A percentile compares a stretch with the other conserved stretches of the same genome.
Evolutionary conservation across 2,888 invertebrate genomes (phyloP).

Genomic region (Eutolmus rufibarbis): DNA sequence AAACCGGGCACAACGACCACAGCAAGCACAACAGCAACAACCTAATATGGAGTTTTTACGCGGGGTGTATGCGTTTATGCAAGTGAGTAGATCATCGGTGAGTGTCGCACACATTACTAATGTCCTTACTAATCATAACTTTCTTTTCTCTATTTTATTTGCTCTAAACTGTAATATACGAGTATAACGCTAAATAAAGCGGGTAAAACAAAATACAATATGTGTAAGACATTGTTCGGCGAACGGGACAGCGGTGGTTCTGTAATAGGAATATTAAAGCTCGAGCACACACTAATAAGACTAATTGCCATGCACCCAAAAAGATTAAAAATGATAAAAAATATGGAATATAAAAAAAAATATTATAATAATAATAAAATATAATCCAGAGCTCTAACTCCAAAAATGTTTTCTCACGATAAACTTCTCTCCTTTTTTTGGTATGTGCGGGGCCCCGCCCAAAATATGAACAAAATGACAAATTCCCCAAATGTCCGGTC

Average conservation of each 20-base stretch:
- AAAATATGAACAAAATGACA: background rate
- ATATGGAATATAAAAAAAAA: background rate
- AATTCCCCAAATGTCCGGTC: background rate
- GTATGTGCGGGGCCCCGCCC: conserved; percentile 20
- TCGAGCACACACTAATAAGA: conserved; percentile 5
- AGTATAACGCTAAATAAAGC: background rate
- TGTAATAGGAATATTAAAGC: background rate
- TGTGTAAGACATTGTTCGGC: conserved; percentile 6
- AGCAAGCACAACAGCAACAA: conserved; percentile 59
- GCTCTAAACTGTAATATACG: conserved; percentile 47
- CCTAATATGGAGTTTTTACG: conserved; percentile 66
- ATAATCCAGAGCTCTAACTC: conserved; percentile 17
- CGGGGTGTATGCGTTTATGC: conserved; percentile 65
- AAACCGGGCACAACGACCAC: conserved; percentile 61
- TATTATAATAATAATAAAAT: background rate
- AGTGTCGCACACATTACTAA: conserved; percentile 62
- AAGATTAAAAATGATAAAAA: background rate
- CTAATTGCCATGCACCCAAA: conserved; percentile 28
- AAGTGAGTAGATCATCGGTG: conserved; percentile 66
- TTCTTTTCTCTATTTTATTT: conserved; percentile 57
- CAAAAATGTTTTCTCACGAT: conserved; percentile 10
- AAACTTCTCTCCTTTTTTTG: conserved; percentile 32
- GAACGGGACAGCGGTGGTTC: background rate
- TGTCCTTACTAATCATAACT: conserved; percentile 63
- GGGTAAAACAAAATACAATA: background rate